These are phyloP conservation scores for Puffinus mauretanicus DNA, from an alignment of 2,113 vertebrate genomes.

Conservation along the genomic window DNA sequence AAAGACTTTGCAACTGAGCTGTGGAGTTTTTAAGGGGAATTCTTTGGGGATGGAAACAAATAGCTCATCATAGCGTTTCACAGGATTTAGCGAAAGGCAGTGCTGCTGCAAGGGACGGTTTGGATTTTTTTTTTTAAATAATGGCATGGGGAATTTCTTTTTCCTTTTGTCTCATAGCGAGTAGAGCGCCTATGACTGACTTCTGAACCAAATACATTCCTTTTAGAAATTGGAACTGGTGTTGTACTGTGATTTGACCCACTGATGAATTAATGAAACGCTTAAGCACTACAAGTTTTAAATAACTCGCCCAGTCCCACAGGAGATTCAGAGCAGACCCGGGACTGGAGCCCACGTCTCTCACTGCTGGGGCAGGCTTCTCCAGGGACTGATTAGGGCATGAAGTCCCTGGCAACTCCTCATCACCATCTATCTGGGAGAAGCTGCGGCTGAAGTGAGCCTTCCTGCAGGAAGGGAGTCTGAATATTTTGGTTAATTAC, in stretches of 20 bases:
- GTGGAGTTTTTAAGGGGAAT: not conserved
- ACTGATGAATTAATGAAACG: conserved; percentile 2
- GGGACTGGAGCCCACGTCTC: not conserved
- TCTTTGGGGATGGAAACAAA: conserved; percentile 31
- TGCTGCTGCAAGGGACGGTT: not conserved
- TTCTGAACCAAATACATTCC: not conserved
- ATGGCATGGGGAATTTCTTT: not conserved
- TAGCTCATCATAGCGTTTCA: not conserved
- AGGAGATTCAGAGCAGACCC: not conserved
- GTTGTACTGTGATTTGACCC: conserved; percentile 12
- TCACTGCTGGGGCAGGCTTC: not conserved
- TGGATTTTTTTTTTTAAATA: not conserved
- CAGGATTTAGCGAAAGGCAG: not conserved
- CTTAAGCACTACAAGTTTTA: not conserved
- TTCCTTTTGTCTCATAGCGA: not conserved
- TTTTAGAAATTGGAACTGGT: not conserved
- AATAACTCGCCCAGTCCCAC: not conserved
- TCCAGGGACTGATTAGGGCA: conserved; percentile 2
- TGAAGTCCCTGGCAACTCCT: not conserved
- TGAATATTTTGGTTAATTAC: not conserved
- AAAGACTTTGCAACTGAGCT: not conserved
- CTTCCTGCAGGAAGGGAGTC: not conserved
- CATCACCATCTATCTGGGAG: not conserved
- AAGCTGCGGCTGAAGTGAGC: not conserved
- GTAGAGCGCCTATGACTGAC: not conserved